These are phyloP conservation scores for Dromococcyx pavoninus DNA, from an alignment of 2,797 vertebrate species.

Conservation along the genomic window DNA sequence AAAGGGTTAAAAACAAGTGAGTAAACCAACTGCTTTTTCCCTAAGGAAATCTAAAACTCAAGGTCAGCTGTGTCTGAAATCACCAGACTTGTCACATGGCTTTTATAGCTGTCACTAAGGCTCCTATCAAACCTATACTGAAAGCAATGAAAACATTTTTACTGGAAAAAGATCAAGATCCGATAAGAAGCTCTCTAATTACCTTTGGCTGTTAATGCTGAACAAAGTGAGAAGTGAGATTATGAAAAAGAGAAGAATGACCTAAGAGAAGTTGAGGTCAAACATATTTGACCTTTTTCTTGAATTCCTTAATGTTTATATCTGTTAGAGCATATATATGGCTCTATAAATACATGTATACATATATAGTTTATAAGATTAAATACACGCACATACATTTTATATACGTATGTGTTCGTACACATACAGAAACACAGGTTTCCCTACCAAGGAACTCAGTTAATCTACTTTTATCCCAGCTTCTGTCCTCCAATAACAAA, in stretches of 20 bases:
- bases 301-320: not conserved
- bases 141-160: slow-evolving; percentile 41
- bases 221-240: not conserved
- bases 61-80: slow-evolving; percentile 33
- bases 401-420: not conserved
- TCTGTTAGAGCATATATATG: not conserved
- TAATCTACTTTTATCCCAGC: not conserved
- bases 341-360: not conserved
- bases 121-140: not conserved
- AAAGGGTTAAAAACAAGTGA: not conserved
- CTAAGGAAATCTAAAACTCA: slow-evolving; percentile 23
- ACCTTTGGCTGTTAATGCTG: not conserved
- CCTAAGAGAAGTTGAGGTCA: not conserved
- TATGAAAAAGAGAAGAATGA: slow-evolving; percentile 6
- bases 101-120: not conserved
- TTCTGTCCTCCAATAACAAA: slow-evolving; percentile 9
- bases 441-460: not conserved
- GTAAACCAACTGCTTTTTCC: not conserved
- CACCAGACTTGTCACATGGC: slow-evolving; percentile 2
- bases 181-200: not conserved
- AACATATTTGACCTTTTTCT: not conserved
- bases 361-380: not conserved
- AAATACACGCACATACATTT: not conserved
- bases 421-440: not conserved
- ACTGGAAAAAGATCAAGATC: not conserved